A percentile compares a stretch with the other conserved stretches of the same genome.
Evolutionary conservation across 1,140 invertebrate genomes (phyloP).

Genomic region (Gryllus bimaculatus): DNA sequence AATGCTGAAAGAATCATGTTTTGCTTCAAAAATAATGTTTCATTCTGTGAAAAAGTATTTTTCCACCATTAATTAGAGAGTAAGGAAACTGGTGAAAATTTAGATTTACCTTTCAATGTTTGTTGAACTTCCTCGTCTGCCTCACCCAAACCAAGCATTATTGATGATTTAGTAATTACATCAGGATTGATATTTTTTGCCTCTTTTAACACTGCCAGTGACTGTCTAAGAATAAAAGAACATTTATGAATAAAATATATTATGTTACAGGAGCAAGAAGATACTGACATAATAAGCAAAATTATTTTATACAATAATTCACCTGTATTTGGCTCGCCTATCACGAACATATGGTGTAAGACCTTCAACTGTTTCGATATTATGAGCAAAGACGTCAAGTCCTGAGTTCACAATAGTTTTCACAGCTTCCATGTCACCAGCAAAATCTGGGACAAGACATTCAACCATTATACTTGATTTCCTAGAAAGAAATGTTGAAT

Average conservation of each 20-base stretch:
- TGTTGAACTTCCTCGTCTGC: slow-evolving; percentile 80
- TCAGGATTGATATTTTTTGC: slow-evolving; percentile 71
- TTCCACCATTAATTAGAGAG: too few relatives aligned
- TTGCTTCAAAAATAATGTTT: too few relatives aligned
- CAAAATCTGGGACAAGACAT: slow-evolving; percentile 94
- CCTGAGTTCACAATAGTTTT: slow-evolving; percentile 69
- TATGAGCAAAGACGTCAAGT: slow-evolving; percentile 92
- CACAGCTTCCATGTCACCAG: slow-evolving; percentile 69
- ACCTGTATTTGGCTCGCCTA: slow-evolving; percentile 64
- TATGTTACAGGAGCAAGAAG: background rate
- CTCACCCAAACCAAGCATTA: slow-evolving; percentile 97
- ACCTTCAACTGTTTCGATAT: slow-evolving; percentile 89
- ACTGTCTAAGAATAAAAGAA: slow-evolving; percentile 52
- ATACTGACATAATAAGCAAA: background rate
- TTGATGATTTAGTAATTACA: slow-evolving; percentile 93
- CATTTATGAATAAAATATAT: background rate
- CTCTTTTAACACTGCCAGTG: slow-evolving; percentile 66
- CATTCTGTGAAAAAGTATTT: too few relatives aligned
- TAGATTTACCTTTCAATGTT: slow-evolving; percentile 60
- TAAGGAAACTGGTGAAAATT: too few relatives aligned
- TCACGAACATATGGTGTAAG: slow-evolving; percentile 87
- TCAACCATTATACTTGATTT: slow-evolving; percentile 87
- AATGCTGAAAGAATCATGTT: too few relatives aligned
- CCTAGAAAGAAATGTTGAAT: slow-evolving; percentile 35
- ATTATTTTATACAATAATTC: slow-evolving; percentile 17